These are phyloP conservation scores for Uloborus diversus DNA, from an alignment of 1,140 invertebrate genomes.

Conservation along the genomic window DNA sequence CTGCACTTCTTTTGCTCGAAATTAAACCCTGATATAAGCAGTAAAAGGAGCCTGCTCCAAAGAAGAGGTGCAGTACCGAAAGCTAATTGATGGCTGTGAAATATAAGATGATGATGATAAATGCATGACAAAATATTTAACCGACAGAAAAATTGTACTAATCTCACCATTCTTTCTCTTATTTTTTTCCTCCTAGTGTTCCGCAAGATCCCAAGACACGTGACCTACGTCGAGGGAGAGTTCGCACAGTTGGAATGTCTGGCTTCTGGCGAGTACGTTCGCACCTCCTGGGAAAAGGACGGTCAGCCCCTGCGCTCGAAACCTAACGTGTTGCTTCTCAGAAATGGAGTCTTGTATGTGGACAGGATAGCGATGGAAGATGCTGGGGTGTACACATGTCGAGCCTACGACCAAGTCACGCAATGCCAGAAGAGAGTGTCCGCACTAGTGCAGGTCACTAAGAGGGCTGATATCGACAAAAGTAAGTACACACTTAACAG, in stretches of 20 bases:
- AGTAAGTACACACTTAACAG: slow-evolving; percentile 51
- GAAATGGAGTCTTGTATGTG: slow-evolving; percentile 54
- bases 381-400: slow-evolving; percentile 59
- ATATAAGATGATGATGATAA: too few relatives aligned
- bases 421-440: slow-evolving; percentile 42
- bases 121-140: too few relatives aligned
- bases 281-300: slow-evolving; percentile 48
- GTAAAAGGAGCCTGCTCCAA: too few relatives aligned
- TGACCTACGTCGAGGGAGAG: slow-evolving; percentile 54
- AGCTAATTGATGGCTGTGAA: too few relatives aligned
- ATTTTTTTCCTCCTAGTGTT: slow-evolving; percentile 54
- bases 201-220: slow-evolving; percentile 55
- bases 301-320: slow-evolving; percentile 12
- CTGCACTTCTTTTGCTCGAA: too few relatives aligned
- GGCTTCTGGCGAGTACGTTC: slow-evolving; percentile 1
- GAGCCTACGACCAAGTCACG: slow-evolving; percentile 38
- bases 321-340: slow-evolving; percentile 34
- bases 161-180: background rate
- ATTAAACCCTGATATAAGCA: too few relatives aligned
- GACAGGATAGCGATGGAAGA: slow-evolving; percentile 40
- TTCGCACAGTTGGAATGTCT: slow-evolving; percentile 57
- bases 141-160: too few relatives aligned
- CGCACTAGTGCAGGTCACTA: slow-evolving; percentile 33
- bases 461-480: slow-evolving; percentile 40
- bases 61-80: too few relatives aligned